phyloP scores from a whole-genome alignment of 2,888 invertebrate species.

The Linyphia triangularis region DNA sequence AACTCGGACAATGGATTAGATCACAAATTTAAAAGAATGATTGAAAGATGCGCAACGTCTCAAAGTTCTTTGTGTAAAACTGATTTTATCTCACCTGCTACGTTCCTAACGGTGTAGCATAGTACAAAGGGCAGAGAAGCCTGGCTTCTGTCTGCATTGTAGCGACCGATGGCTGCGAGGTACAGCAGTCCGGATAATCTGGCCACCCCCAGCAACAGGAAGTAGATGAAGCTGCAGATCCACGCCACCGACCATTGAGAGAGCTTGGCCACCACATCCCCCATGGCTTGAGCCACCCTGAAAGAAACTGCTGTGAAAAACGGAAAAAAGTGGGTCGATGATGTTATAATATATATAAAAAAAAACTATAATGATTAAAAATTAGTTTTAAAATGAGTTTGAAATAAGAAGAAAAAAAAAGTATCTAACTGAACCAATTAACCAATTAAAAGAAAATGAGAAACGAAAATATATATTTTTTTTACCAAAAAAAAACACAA shows the following conservation, averaged over 20 bases:
- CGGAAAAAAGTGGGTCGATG: too few species aligned
- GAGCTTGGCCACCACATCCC: neutral
- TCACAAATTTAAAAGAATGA: neutral
- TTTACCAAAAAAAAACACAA: too few species aligned
- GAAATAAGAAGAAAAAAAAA: too few species aligned
- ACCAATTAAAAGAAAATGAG: too few species aligned
- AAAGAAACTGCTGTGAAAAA: too few species aligned
- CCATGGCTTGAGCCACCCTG: neutral
- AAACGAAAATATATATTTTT: too few species aligned
- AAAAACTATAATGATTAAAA: too few species aligned
- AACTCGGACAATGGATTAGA: too few species aligned
- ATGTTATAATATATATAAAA: too few species aligned
- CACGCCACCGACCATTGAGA: constrained; percentile 8
- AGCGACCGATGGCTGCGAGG: constrained; percentile 11
- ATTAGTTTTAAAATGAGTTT: too few species aligned
- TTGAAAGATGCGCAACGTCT: neutral
- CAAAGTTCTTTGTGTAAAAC: neutral
- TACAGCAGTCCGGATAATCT: constrained; percentile 28
- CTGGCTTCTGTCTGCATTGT: constrained; percentile 2
- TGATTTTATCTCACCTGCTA: neutral
- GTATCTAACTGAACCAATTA: too few species aligned
- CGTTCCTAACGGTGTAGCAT: constrained; percentile 38
- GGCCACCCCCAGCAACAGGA: constrained; percentile 5
- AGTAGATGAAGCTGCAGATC: constrained; percentile 30
- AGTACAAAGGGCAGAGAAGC: constrained; percentile 23